Evolutionary conservation across 2,113 vertebrate species (phyloP).

Genomic region (Hystrix brachyura): DNA sequence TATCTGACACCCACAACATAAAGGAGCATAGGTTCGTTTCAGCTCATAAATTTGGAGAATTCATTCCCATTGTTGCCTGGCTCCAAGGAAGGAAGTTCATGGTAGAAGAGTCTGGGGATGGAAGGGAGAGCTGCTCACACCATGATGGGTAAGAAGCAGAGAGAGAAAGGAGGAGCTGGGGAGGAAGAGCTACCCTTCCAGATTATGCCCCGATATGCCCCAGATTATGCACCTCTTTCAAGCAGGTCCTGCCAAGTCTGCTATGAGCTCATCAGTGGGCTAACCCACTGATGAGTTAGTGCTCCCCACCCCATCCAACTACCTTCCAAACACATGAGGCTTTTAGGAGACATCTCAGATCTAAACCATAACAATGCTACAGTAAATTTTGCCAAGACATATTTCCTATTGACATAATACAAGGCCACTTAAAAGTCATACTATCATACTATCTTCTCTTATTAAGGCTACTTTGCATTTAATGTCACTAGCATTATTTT

Average conservation of each 20-base stretch:
- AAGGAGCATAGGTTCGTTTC: background rate
- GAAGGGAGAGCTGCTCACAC: background rate
- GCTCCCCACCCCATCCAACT: background rate
- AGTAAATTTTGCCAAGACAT: background rate
- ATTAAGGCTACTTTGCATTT: background rate
- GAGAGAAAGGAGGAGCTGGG: background rate
- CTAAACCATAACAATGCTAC: background rate
- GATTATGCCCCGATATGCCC: background rate
- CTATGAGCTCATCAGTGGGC: background rate
- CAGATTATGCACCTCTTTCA: background rate
- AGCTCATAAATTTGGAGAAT: background rate
- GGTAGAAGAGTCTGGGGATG: background rate
- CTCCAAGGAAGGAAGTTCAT: background rate
- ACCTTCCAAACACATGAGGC: background rate
- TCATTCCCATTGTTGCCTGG: background rate
- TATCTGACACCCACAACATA: background rate
- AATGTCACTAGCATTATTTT: background rate
- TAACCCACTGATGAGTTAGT: background rate
- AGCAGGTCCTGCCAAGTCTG: background rate
- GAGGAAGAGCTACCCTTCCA: background rate
- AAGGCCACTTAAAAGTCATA: background rate
- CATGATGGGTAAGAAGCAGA: background rate
- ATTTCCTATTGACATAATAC: background rate
- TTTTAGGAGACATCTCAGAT: background rate
- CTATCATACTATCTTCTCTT: background rate